A percentile compares a stretch with the other conserved stretches of the same genome.
Evolutionary conservation across 2,113 vertebrate genomes (phyloP).

Genomic region (Apodemus speciosus): DNA sequence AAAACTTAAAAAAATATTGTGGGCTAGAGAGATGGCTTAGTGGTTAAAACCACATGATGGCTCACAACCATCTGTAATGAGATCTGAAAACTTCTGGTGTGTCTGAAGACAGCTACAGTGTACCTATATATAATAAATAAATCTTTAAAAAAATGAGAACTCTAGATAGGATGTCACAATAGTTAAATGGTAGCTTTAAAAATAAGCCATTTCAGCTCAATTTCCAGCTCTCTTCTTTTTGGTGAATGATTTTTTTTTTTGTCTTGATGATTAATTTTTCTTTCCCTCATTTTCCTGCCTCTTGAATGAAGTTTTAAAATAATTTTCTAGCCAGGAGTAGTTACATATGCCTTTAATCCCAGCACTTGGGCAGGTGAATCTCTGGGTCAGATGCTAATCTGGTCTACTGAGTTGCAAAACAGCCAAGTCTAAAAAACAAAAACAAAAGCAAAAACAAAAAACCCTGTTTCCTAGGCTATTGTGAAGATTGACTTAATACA

Average conservation of each 20-base stretch:
- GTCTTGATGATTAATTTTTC: background rate
- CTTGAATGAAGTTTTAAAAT: slow-evolving; percentile 2
- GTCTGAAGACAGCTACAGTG: no score
- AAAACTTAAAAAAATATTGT: slow-evolving; percentile 23
- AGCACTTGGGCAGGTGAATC: no score
- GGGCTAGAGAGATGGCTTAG: no score
- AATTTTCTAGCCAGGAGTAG: background rate
- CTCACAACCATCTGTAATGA: no score
- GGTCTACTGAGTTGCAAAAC: no score
- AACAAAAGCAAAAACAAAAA: background rate
- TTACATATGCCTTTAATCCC: no score
- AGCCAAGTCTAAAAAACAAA: background rate
- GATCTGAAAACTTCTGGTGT: no score
- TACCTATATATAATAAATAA: no score
- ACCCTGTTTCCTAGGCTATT: background rate
- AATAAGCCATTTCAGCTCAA: background rate
- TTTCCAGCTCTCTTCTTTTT: background rate
- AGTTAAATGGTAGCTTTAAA: background rate
- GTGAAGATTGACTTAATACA: background rate
- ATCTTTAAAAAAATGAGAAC: background rate
- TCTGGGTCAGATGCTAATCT: no score
- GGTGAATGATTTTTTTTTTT: background rate
- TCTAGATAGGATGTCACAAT: background rate
- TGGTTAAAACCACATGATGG: no score
- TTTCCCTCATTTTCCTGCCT: background rate